These are phyloP conservation scores for Typhlichthys eigenmanni DNA, from an alignment of 2,797 vertebrate species.

Conservation along the genomic window DNA sequence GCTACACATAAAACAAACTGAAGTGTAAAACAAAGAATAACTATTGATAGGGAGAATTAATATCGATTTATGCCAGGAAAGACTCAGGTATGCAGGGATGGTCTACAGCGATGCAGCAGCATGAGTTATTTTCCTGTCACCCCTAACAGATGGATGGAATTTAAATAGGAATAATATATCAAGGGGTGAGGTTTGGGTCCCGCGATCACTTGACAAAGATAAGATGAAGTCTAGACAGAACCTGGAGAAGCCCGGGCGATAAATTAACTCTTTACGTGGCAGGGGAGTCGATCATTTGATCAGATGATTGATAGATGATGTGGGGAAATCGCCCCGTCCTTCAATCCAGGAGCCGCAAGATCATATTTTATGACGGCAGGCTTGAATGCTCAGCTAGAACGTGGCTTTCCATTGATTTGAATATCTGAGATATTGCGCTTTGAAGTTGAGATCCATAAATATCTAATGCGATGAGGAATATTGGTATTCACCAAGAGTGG, in stretches of 20 bases:
- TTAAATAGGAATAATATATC: conserved; percentile 66
- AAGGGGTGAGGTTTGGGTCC: conserved; percentile 29
- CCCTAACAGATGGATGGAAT: conserved; percentile 60
- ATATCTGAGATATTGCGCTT: conserved; percentile 24
- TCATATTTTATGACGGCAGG: conserved; percentile 54
- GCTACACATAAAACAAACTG: neutral
- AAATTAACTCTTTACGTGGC: conserved; percentile 64
- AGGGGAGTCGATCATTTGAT: conserved; percentile 26
- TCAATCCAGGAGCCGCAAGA: conserved; percentile 18
- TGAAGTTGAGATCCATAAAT: conserved; percentile 46
- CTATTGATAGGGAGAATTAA: conserved; percentile 41
- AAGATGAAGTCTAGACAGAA: conserved; percentile 51
- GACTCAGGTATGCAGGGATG: conserved; percentile 26
- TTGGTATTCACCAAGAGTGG: conserved; percentile 8
- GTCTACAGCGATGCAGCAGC: conserved; percentile 45
- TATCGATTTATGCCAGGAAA: conserved; percentile 39
- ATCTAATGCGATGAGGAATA: conserved; percentile 33
- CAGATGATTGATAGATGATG: conserved; percentile 15
- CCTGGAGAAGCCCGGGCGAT: conserved; percentile 42
- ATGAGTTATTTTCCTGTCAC: conserved; percentile 64
- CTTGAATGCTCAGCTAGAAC: conserved; percentile 13
- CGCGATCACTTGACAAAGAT: conserved; percentile 50
- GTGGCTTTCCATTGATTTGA: conserved; percentile 15
- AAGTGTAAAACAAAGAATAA: conserved; percentile 26
- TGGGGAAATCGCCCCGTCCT: conserved; percentile 16